Evolutionary conservation across 1,140 invertebrate genomes (phyloP), one percentile per base, ranked within the genome.

Genomic region (Gonatopus flavifemur): DNA sequence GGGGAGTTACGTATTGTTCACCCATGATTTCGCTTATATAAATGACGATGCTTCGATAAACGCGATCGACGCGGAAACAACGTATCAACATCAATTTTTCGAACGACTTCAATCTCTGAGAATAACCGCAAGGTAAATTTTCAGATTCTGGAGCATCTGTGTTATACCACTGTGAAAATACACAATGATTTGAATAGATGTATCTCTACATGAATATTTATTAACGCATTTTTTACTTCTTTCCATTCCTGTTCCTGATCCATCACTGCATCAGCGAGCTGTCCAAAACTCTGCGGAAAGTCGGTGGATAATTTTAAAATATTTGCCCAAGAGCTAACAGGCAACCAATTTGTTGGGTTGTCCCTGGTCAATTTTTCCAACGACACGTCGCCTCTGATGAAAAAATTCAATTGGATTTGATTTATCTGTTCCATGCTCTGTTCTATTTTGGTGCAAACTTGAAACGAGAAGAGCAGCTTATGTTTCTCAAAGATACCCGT

Each of bases 401-500:
- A 94, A 77, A 95, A 95, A 59, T 94, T 88, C n/a, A 96, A 64
- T 65, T 95, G 84, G 2, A 77, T 64, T 60, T 91, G 88, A 2
- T 64, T 77, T 1, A 95, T 69, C 9, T 77, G 59, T 0, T 74
- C 81, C 18, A 82, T 72, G 62, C 84, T 87, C 62, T 88, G 83
- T 64, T 94, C 84, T 44, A 96, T 74, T 68, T 89, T 91, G 2
- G 86, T 84, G 37, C 90, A 86, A 67, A 95, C 93, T 85, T 93
- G 89, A 71, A 96, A 93, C 0, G 93, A 94, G 70, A 88, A 94
- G 10, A 96, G 74, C 24, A 96, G 70, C 69, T 96, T 96, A 74
- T 96, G 91, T 39, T 86, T 85, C 69, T 95, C 91, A 67, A 95
- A 95, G 49, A 96, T 91, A 38, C 90, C 91, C 28, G 89, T 93